Evolutionary conservation across 2,888 invertebrate species (phyloP).

Genomic region (Aphodius granarius): DNA sequence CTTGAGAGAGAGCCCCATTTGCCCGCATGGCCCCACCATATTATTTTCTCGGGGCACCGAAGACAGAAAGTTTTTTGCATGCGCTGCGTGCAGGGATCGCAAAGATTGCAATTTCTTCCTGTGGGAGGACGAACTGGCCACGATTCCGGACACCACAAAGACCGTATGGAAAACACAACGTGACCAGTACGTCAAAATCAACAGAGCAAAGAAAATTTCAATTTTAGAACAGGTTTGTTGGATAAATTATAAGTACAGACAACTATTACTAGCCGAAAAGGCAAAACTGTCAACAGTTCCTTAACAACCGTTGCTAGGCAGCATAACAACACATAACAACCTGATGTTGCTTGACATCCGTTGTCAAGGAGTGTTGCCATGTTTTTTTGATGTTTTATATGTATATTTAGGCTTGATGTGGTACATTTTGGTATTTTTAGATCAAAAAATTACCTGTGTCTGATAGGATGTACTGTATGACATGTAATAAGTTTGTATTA

Average conservation of each 20-base stretch:
- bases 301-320: too few species aligned
- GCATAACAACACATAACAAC: too few species aligned
- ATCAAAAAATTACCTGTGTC: conserved; percentile 53
- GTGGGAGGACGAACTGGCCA: conserved; percentile 55
- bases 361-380: too few species aligned
- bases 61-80: conserved; percentile 71
- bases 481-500: conserved; percentile 62
- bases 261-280: too few species aligned
- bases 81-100: conserved; percentile 80
- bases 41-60: conserved; percentile 61
- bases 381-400: too few species aligned
- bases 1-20: conserved; percentile 65
- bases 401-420: neutral
- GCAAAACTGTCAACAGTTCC: too few species aligned
- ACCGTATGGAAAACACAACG: conserved; percentile 52
- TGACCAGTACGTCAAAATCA: conserved; percentile 18
- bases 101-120: conserved; percentile 76
- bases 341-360: too few species aligned
- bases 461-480: conserved; percentile 65
- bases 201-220: conserved; percentile 3
- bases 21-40: conserved; percentile 77
- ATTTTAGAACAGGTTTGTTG: neutral
- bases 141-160: conserved; percentile 49
- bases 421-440: conserved; percentile 43
- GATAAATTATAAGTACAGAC: too few species aligned